A percentile compares a stretch with the other conserved stretches of the same genome.
phyloP scores from a whole-genome alignment of 2,888 invertebrate genomes.

The Rhopalosiphum nymphaeae region DNA sequence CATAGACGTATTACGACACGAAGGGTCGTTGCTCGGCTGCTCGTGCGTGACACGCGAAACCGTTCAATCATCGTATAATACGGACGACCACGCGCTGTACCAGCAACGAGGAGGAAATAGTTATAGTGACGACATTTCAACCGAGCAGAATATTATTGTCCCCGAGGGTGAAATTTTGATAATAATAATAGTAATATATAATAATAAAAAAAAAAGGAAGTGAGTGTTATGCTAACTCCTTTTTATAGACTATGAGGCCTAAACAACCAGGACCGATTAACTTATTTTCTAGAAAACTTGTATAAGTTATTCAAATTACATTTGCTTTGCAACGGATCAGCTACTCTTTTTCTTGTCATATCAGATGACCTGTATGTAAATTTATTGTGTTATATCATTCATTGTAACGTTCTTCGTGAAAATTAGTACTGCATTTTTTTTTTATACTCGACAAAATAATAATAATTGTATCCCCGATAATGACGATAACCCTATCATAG shows the following conservation, averaged over 20 bases:
- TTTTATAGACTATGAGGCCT: background rate
- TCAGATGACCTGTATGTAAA: background rate
- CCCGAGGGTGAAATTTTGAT: slow-evolving; percentile 44
- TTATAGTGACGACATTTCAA: slow-evolving; percentile 16
- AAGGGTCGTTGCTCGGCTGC: background rate
- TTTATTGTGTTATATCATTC: background rate
- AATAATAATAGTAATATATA: slow-evolving; percentile 23
- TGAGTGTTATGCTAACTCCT: background rate
- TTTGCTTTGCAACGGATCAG: background rate
- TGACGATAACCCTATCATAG: background rate
- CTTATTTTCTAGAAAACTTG: background rate
- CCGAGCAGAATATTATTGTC: slow-evolving; percentile 18
- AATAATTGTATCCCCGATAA: background rate
- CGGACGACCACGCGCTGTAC: background rate
- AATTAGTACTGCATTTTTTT: background rate
- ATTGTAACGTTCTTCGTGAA: background rate
- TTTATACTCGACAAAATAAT: background rate
- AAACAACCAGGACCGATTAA: background rate
- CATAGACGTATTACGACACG: slow-evolving; percentile 50
- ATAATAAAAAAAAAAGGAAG: background rate
- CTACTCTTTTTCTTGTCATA: background rate
- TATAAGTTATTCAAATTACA: background rate
- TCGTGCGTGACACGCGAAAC: slow-evolving; percentile 51
- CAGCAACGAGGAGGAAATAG: background rate
- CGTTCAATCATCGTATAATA: slow-evolving; percentile 56